phyloP scores from a whole-genome alignment of 2,797 vertebrate species.

The Podargus strigoides region DNA sequence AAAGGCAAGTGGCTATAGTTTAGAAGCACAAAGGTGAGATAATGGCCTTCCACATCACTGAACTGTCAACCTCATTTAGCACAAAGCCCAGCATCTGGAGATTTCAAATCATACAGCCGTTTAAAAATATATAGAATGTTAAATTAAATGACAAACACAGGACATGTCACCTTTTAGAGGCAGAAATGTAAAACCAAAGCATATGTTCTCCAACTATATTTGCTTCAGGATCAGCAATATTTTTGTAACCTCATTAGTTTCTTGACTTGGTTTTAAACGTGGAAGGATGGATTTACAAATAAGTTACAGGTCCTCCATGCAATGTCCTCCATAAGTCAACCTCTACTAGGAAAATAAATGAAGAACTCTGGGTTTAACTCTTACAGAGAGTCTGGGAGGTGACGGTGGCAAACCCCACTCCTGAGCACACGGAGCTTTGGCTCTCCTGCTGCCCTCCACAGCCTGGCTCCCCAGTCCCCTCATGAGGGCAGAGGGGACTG shows the following conservation, averaged over 20 bases:
- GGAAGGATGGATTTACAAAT: neutral
- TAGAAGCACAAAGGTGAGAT: slow-evolving; percentile 86
- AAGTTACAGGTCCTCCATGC: neutral
- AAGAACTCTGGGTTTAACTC: neutral
- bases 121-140: slow-evolving; percentile 75
- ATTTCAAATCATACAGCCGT: slow-evolving; percentile 71
- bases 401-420: neutral
- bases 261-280: slow-evolving; percentile 28
- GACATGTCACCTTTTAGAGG: slow-evolving; percentile 68
- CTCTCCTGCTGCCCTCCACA: accelerated
- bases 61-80: slow-evolving; percentile 82
- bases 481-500: accelerated
- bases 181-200: slow-evolving; percentile 50
- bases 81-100: slow-evolving; percentile 75
- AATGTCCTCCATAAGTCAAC: neutral
- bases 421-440: accelerated
- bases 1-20: slow-evolving; percentile 80
- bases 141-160: slow-evolving; percentile 72
- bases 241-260: slow-evolving; percentile 47
- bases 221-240: slow-evolving; percentile 37
- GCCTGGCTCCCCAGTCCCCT: accelerated
- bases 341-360: neutral
- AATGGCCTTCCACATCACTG: slow-evolving; percentile 83
- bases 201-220: slow-evolving; percentile 31
- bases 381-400: neutral